Evolutionary conservation across 2,888 invertebrate species (phyloP).

Genomic region (Oligia latruncula): DNA sequence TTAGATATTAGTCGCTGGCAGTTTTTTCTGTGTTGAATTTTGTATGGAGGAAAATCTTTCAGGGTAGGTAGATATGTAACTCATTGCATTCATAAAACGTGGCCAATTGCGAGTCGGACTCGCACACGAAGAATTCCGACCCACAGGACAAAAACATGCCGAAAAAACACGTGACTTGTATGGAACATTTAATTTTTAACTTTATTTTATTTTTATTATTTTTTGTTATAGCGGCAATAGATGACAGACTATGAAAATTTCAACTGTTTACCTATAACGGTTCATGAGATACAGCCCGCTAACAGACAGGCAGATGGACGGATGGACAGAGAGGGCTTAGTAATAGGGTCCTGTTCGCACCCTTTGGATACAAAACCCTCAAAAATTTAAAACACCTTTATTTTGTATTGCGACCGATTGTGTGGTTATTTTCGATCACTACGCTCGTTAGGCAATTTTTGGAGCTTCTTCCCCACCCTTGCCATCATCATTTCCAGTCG

Average conservation of each 20-base stretch:
- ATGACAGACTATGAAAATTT: too few relatives aligned
- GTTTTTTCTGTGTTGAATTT: constrained; percentile 1
- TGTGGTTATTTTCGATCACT: neutral
- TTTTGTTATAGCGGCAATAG: too few relatives aligned
- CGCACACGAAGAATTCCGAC: too few relatives aligned
- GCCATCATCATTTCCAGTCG: neutral
- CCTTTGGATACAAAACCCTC: neutral
- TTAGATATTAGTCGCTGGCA: constrained; percentile 9
- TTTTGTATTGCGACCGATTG: neutral
- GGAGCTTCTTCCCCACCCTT: neutral
- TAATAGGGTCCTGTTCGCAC: neutral
- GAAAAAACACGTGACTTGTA: too few relatives aligned
- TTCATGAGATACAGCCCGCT: neutral
- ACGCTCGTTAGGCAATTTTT: neutral
- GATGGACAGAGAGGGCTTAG: neutral
- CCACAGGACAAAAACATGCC: too few relatives aligned
- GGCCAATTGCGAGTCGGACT: too few relatives aligned
- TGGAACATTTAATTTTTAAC: too few relatives aligned
- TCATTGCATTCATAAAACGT: neutral
- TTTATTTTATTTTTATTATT: too few relatives aligned
- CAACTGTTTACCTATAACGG: neutral
- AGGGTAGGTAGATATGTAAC: neutral
- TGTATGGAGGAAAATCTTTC: neutral
- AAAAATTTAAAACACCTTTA: neutral
- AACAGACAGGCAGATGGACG: neutral